Percentiles rank a stretch among this genome's conserved stretches.
Evolutionary conservation across 2,888 invertebrate genomes (phyloP).

Genomic region (Lacanobia oleracea): DNA sequence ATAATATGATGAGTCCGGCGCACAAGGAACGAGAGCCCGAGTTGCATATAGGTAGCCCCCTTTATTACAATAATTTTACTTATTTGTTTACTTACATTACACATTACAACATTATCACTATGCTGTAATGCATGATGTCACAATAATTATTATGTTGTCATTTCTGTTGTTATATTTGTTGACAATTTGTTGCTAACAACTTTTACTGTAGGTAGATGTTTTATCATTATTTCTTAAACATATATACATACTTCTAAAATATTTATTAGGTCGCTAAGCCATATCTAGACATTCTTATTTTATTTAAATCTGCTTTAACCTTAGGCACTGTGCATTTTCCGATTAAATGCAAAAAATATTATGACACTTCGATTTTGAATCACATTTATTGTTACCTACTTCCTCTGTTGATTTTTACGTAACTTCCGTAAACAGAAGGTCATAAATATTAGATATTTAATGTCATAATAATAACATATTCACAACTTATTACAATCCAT

Average conservation of each 20-base stretch:
- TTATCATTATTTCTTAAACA: not conserved
- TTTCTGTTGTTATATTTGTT: constrained; percentile 28
- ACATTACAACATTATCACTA: constrained; percentile 42
- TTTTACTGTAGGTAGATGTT: not conserved
- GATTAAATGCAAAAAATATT: not conserved
- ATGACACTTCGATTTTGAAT: not conserved
- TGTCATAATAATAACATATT: not conserved
- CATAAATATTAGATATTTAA: not conserved
- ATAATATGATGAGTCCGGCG: constrained; percentile 82
- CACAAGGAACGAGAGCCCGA: constrained; percentile 92
- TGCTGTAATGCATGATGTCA: constrained; percentile 38
- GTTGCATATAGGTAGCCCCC: constrained; percentile 92
- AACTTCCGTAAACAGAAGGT: constrained; percentile 17
- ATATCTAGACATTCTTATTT: not conserved
- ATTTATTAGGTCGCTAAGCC: not conserved
- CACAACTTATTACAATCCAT: not conserved
- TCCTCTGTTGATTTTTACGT: constrained; percentile 7
- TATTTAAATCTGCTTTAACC: not conserved
- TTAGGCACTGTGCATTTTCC: not conserved
- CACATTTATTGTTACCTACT: not conserved
- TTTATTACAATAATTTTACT: constrained; percentile 50
- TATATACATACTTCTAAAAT: not conserved
- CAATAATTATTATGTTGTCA: constrained; percentile 21
- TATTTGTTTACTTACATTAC: constrained; percentile 52
- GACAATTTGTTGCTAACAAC: constrained; percentile 23